Evolutionary conservation across 2,888 invertebrate species (phyloP).

Genomic region (Leucania comma): DNA sequence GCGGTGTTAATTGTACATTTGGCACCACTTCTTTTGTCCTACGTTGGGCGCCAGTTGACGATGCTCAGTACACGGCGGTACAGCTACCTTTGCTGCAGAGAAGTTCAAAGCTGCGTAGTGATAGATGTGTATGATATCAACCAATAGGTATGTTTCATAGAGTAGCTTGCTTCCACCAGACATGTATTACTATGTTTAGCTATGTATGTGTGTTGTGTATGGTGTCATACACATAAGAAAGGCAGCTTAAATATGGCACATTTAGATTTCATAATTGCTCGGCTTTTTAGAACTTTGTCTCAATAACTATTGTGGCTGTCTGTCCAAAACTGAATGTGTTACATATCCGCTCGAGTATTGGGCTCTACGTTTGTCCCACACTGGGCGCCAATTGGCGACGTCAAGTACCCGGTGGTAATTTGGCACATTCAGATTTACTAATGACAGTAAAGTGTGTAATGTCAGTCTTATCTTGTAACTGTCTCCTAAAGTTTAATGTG

Average conservation of each 20-base stretch:
- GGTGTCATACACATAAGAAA: slow-evolving; percentile 20
- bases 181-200: not conserved
- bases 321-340: not conserved
- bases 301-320: not conserved
- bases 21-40: slow-evolving; percentile 1
- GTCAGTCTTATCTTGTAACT: not conserved
- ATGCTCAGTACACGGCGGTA: slow-evolving; percentile 2
- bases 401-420: not conserved
- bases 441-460: not conserved
- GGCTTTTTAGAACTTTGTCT: not conserved
- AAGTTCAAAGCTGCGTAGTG: not conserved
- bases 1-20: not conserved
- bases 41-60: not conserved
- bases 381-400: slow-evolving; percentile 41
- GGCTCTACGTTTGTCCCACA: slow-evolving; percentile 10
- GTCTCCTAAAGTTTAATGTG: not conserved
- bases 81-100: not conserved
- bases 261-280: slow-evolving; percentile 9
- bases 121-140: slow-evolving; percentile 4
- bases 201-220: slow-evolving; percentile 2
- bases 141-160: not conserved
- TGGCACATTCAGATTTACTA: not conserved
- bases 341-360: not conserved
- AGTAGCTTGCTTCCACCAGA: not conserved
- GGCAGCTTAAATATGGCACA: not conserved